Evolutionary conservation across 2,797 vertebrate species (phyloP).

Genomic region (Tauraco hartlaubi): DNA sequence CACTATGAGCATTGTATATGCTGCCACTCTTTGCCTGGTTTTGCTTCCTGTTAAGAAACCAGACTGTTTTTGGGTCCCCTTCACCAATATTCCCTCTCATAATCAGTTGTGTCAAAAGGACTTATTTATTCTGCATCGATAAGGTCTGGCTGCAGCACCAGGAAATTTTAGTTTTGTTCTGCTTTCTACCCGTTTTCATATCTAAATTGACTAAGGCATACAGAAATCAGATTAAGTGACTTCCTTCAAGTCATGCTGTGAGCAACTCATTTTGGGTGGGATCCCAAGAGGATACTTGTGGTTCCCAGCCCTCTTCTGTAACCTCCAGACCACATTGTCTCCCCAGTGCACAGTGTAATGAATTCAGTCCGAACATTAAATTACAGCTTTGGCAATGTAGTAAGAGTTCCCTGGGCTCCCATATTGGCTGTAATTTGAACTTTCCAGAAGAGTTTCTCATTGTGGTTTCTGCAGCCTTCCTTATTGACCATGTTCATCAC

Average conservation of each 20-base stretch:
- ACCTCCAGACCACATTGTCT: constrained; percentile 27
- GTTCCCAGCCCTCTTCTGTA: constrained; percentile 33
- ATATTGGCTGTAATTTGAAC: constrained; percentile 6
- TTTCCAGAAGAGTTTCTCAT: constrained; percentile 9
- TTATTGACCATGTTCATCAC: background rate
- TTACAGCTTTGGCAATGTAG: constrained; percentile 7
- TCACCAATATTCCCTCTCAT: background rate
- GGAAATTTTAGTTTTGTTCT: constrained; percentile 20
- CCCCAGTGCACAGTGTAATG: background rate
- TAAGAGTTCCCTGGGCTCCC: constrained; percentile 15
- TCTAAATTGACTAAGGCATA: constrained; percentile 49
- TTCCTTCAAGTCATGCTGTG: constrained; percentile 26
- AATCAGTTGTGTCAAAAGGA: background rate
- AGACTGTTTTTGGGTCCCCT: background rate
- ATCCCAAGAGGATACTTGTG: constrained; percentile 52
- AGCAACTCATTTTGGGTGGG: constrained; percentile 22
- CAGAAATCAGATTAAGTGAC: constrained; percentile 62
- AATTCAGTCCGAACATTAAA: constrained; percentile 39
- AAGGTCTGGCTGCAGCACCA: constrained; percentile 10
- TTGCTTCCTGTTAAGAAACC: background rate
- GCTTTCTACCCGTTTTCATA: constrained; percentile 38
- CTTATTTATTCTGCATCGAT: constrained; percentile 7
- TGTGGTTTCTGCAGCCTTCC: background rate
- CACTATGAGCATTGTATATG: background rate
- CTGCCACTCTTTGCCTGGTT: background rate